phyloP scores from a whole-genome alignment of 2,797 vertebrate species.

The Petrocephalus schoutedeni region DNA sequence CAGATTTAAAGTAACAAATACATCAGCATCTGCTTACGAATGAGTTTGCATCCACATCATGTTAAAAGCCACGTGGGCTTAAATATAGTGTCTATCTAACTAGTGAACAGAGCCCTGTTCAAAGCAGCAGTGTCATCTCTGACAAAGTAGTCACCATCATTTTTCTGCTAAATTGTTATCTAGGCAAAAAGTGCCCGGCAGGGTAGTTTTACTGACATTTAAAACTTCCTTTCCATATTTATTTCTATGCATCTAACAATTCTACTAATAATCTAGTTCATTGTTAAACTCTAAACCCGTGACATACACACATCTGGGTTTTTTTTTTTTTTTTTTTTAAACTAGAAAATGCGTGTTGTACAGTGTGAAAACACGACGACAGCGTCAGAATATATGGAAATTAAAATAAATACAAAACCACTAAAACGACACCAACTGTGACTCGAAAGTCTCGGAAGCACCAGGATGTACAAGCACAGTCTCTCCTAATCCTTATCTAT shows the following conservation, averaged over 20 bases:
- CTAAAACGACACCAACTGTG: not conserved
- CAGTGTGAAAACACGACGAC: not conserved
- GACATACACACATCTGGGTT: not conserved
- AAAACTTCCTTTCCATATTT: not conserved
- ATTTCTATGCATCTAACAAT: slow-evolving; percentile 1
- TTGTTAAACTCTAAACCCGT: not conserved
- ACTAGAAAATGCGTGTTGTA: slow-evolving; percentile 3
- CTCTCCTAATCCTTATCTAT: not conserved
- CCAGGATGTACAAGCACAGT: not conserved
- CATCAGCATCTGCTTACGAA: not conserved
- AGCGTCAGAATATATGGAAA: not conserved
- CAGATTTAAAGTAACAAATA: slow-evolving; percentile 8
- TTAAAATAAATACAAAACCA: slow-evolving; percentile 12
- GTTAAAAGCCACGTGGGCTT: not conserved
- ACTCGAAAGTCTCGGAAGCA: not conserved
- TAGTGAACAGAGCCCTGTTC: slow-evolving; percentile 4
- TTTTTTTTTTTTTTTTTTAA: not conserved
- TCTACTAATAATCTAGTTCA: not conserved
- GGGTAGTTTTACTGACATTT: not conserved
- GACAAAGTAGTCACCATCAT: not conserved
- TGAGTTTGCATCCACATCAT: not conserved
- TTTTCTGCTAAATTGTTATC: not conserved
- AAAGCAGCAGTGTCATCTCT: not conserved
- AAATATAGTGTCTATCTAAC: not conserved
- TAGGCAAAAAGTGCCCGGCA: not conserved